These are phyloP conservation scores for Etheostoma spectabile DNA, from an alignment of 2,113 vertebrate species.

Conservation along the genomic window DNA sequence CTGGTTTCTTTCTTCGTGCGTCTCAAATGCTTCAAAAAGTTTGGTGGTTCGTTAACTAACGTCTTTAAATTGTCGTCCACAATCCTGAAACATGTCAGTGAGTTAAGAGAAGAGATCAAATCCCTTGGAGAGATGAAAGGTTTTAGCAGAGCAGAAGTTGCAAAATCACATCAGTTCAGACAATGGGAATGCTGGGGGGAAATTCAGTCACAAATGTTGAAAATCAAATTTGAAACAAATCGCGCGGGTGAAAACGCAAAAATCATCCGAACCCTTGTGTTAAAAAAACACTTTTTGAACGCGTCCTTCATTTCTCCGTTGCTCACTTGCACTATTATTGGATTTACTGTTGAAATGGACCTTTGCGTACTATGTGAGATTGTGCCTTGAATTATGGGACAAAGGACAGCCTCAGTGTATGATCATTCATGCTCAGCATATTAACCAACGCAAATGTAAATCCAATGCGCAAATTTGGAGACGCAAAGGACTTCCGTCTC, in stretches of 20 bases:
- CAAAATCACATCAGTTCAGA: slow-evolving; percentile 49
- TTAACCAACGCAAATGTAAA: background rate
- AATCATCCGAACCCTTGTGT: background rate
- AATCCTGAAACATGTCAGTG: slow-evolving; percentile 82
- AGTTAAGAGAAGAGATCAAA: slow-evolving; percentile 78
- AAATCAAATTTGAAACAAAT: background rate
- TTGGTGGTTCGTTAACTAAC: slow-evolving; percentile 48
- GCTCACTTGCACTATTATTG: background rate
- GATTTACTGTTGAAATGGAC: background rate
- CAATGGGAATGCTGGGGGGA: slow-evolving; percentile 27
- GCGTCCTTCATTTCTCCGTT: background rate
- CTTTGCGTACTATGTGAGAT: background rate
- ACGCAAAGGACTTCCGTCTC: background rate
- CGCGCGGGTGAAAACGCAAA: background rate
- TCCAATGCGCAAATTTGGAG: background rate
- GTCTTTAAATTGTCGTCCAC: slow-evolving; percentile 71
- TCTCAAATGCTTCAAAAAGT: slow-evolving; percentile 68
- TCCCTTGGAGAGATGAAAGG: slow-evolving; percentile 63
- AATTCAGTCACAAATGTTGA: slow-evolving; percentile 4
- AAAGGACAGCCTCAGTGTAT: too few relatives aligned
- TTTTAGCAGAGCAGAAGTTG: slow-evolving; percentile 40
- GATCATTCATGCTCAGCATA: background rate
- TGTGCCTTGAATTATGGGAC: background rate
- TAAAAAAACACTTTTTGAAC: too few relatives aligned
- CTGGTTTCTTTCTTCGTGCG: slow-evolving; percentile 59